Base-by-base conservation (phyloP, 1,140 invertebrate genomes). In the Bombus ignitus region DNA sequence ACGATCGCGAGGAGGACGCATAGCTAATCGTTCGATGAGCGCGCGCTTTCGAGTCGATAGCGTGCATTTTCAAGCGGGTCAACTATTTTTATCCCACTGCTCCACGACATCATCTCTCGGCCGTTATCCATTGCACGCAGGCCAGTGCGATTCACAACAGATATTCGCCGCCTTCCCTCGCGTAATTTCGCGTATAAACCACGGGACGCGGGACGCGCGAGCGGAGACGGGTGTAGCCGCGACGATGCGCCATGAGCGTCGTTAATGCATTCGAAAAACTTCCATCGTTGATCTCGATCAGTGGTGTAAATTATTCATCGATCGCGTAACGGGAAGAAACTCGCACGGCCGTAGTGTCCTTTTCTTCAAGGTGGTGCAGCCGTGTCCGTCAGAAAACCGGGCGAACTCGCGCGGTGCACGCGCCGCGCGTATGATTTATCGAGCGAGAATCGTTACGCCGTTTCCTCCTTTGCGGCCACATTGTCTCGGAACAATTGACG, bases 11-110 rank as follows among this genome's bases (percentile, higher is more conserved):
- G 10, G 44, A 39, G 10, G 28, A 44, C 44, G 44, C 37, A 6
- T 53, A 25, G n/a, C 15, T 9, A 28, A 28, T 37, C 42, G 59
- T 22, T 22, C 6, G 32, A 32, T n/a, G 28, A 65, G 75, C 32
- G 66, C 28, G 59, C 44, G 53, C 68, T 65, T 85, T 85, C 78
- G 25, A 83, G 62, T 28, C 81, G 80, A 73, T 57, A 47, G 65
- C 81, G 81, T 42, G 85, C 73, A 82, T 83, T 83, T 83, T 83
- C 62, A 83, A 87, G n/a, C 81, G 81, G 85, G 81, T 87, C 85
- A 78, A 87, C 85, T 87, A 87, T 87, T 87, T 87, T 83, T 83
- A 76, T 77, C 73, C n/a, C n/a, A 42, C 18, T 65, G 72, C 59
- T n/a, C 10, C 81, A 35, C 68, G 81, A 78, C 66, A 68, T 47